phyloP scores from a whole-genome alignment of 1,140 invertebrate species.

The Venturia canescens region DNA sequence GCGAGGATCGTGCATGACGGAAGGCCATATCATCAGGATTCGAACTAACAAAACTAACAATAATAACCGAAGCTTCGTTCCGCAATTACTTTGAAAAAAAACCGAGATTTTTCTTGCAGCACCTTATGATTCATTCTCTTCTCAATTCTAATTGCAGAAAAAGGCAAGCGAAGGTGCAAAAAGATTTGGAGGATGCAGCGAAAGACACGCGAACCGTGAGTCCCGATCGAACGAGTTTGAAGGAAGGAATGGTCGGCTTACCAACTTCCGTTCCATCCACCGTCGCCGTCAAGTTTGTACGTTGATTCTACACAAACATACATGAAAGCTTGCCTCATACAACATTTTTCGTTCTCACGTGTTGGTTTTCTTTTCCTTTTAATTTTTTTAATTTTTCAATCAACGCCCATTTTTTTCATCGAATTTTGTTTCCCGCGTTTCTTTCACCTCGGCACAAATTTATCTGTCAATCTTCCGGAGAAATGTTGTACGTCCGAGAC shows the following conservation, averaged over 20 bases:
- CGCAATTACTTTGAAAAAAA: background rate
- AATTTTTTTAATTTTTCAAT: background rate
- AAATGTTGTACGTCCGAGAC: too few species aligned
- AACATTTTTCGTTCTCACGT: slow-evolving; percentile 1
- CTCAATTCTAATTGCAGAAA: slow-evolving; percentile 81
- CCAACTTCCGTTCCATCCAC: slow-evolving; percentile 83
- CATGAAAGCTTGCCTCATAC: slow-evolving; percentile 35
- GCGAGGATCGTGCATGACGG: background rate
- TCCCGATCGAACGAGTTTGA: slow-evolving; percentile 74
- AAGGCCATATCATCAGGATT: background rate
- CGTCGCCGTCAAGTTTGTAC: slow-evolving; percentile 86
- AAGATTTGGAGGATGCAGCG: slow-evolving; percentile 95
- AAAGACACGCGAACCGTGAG: slow-evolving; percentile 80
- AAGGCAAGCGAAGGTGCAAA: slow-evolving; percentile 90
- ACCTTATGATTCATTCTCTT: background rate
- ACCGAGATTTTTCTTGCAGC: background rate
- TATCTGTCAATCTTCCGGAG: too few species aligned
- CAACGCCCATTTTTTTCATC: background rate
- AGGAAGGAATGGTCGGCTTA: slow-evolving; percentile 73
- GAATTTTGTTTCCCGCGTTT: background rate
- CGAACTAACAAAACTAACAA: too few species aligned
- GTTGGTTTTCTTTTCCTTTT: too few species aligned
- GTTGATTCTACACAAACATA: slow-evolving; percentile 66
- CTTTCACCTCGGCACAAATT: too few species aligned
- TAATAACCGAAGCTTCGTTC: too few species aligned